These are phyloP conservation scores for Agriopis leucophaearia DNA, from an alignment of 2,888 invertebrate species.

Conservation along the genomic window DNA sequence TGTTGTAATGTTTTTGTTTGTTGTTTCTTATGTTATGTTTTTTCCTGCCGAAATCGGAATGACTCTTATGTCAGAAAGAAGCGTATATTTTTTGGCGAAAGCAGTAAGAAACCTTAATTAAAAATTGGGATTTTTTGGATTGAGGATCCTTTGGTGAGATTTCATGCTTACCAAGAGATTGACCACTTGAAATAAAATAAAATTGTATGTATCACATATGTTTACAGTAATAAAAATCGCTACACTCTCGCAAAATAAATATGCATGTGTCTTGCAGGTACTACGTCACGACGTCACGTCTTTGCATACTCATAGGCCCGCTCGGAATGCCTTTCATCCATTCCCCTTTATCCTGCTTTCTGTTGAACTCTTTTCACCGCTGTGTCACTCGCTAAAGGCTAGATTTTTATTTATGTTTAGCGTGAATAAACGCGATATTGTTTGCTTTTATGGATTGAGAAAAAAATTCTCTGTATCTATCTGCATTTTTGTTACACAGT, in stretches of 20 bases:
- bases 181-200: too few relatives aligned
- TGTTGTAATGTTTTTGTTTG: too few relatives aligned
- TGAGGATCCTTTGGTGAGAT: too few relatives aligned
- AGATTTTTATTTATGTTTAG: constrained; percentile 19
- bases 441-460: background rate
- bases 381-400: constrained; percentile 21
- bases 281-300: constrained; percentile 5
- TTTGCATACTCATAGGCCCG: constrained; percentile 22
- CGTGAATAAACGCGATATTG: background rate
- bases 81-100: too few relatives aligned
- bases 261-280: constrained; percentile 4
- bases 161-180: too few relatives aligned
- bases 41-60: too few relatives aligned
- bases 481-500: too few relatives aligned
- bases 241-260: background rate
- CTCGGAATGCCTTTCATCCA: constrained; percentile 34
- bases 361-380: constrained; percentile 39
- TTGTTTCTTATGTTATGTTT: too few relatives aligned
- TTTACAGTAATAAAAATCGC: background rate
- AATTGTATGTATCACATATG: too few relatives aligned
- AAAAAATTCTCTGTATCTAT: background rate
- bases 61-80: too few relatives aligned
- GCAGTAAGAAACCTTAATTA: too few relatives aligned
- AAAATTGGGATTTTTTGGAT: too few relatives aligned
- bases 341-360: constrained; percentile 38